A percentile compares a stretch with the other conserved stretches of the same genome.
phyloP scores from a whole-genome alignment of 2,113 vertebrate species.

The Dicaeum eximium region DNA sequence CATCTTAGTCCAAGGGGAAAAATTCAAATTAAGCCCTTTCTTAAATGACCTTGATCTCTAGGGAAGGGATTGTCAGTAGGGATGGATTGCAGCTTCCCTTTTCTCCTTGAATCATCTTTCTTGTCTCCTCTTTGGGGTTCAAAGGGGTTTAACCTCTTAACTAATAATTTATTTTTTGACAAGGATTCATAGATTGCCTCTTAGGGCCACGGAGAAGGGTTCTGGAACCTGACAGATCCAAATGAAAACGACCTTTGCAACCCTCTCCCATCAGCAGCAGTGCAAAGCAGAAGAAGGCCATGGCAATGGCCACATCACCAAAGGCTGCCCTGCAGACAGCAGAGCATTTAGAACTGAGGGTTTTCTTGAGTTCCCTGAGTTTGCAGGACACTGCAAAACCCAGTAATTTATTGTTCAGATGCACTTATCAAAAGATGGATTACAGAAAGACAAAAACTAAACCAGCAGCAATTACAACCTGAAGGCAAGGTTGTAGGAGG shows the following conservation, averaged over 20 bases:
- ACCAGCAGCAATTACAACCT: not conserved
- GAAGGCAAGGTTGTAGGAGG: too few species aligned
- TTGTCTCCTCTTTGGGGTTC: not conserved
- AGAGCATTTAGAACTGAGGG: not conserved
- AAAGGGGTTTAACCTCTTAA: not conserved
- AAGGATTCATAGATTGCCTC: not conserved
- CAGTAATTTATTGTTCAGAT: not conserved
- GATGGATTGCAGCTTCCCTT: not conserved
- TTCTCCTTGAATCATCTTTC: not conserved
- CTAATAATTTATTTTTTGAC: not conserved
- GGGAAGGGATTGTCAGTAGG: not conserved
- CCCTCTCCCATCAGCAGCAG: not conserved
- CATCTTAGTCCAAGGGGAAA: not conserved
- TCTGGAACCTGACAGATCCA: not conserved
- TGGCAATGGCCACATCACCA: not conserved
- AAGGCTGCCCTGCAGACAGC: not conserved
- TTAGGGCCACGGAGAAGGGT: fast-evolving
- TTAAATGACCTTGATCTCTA: not conserved
- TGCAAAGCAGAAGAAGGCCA: fast-evolving
- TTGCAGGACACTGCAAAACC: not conserved
- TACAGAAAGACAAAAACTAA: not conserved
- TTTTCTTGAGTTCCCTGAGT: not conserved
- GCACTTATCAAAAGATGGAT: not conserved
- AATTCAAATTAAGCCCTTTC: not conserved
- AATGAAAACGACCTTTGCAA: not conserved